Base-by-base conservation (phyloP, 1,140 invertebrate genomes). In the Nasonia vitripennis region DNA sequence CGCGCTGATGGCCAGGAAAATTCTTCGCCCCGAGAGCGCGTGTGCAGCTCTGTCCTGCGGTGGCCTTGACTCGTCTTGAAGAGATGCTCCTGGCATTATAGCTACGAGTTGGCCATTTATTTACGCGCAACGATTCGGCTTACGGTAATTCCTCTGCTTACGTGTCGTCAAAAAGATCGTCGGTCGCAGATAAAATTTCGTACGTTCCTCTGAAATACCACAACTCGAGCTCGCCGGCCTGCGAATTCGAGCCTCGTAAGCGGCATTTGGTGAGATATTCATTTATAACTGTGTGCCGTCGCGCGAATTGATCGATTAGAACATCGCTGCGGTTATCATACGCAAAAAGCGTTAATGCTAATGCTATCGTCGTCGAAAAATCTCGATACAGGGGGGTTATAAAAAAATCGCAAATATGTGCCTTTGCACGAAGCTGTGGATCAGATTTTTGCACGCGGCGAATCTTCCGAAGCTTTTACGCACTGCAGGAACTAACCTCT, bases 271-370 rank as follows among this genome's bases (percentile, higher is more conserved):
- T 10, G 20, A 80, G 68, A 80, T 80, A 68, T 68, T 68, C 55
- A 80, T 68, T 80, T 68, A 62, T 80, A 80, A 80, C 78, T 80
- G 78, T 80, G 78, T 80, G 34, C 78, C 55, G 51, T 41, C 34
- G 78, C 20, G 78, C 62, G 27, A 68, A 80, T 80, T 80, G 78
- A 80, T 80, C 55, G 78, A 80, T 80, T 68, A 17, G 0, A 80
- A 14, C 41, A 45, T 51, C 1, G 5, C 55, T 14, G 20, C 55
- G 17, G 75, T 45, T 77, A 77, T 20, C 20, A 20, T n/a, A n/a
- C 20, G 4, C 4, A 67, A 67, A n/a, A 67, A 67, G n/a, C 14
- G 17, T 0, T 67, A 67, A 67, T 67, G 55, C 20, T 27, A 27
- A 37, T 37, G 34, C 34, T 2, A 37, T 37, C 34, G 34, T 34